Conservation (phyloP, 1,140 invertebrate species). For the Macrosteles quadrilineatus region DNA sequence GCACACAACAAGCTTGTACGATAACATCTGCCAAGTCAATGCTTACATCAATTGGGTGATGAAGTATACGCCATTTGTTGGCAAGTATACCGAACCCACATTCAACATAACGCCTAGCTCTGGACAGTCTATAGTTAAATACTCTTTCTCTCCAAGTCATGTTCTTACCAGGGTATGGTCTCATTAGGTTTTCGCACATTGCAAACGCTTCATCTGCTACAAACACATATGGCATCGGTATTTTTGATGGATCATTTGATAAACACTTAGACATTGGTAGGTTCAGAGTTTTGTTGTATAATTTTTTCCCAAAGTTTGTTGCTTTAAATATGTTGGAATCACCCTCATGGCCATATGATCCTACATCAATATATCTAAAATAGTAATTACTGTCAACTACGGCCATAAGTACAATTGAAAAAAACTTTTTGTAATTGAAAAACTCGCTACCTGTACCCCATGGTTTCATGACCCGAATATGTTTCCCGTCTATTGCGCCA, state of each 20-base stretch:
- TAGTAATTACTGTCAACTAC: conserved; percentile 54
- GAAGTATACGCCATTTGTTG: conserved; percentile 47
- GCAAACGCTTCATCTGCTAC: conserved; percentile 57
- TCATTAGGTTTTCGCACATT: conserved; percentile 49
- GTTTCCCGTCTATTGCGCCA: conserved; percentile 51
- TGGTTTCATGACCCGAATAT: conserved; percentile 48
- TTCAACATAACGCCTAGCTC: conserved; percentile 36
- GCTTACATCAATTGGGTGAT: conserved; percentile 33
- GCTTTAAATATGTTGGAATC: conserved; percentile 44
- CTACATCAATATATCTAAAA: conserved; percentile 53
- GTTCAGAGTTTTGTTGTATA: conserved; percentile 36
- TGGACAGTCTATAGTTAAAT: conserved; percentile 47
- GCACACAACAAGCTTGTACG: neutral
- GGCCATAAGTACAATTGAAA: conserved; percentile 53
- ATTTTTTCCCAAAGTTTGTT: conserved; percentile 31
- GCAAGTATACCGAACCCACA: conserved; percentile 42
- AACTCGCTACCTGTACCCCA: conserved; percentile 46
- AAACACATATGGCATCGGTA: conserved; percentile 48
- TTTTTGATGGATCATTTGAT: conserved; percentile 39
- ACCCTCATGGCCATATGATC: conserved; percentile 49
- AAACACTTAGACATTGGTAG: conserved; percentile 43
- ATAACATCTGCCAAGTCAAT: neutral
- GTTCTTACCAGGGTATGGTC: conserved; percentile 49
- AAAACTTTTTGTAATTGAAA: conserved; percentile 53
- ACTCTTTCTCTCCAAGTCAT: conserved; percentile 42